These are phyloP conservation scores for Macrotis lagotis DNA, from an alignment of 2,113 vertebrate species.

Conservation along the genomic window DNA sequence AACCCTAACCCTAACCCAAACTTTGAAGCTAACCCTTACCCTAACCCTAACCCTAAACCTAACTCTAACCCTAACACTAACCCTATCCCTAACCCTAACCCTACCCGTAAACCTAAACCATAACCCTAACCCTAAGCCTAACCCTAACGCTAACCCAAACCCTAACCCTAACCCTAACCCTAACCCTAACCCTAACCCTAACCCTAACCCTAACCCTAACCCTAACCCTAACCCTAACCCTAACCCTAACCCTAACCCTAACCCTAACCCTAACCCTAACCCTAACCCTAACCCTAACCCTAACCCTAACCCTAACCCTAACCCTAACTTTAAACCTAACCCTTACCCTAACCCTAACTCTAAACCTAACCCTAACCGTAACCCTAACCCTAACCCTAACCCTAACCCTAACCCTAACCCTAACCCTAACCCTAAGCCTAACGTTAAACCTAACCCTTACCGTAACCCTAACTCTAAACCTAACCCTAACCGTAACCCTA, in stretches of 20 bases:
- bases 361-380: conserved; percentile 7
- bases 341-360: conserved; percentile 35
- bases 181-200: conserved; percentile 46
- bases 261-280: conserved; percentile 6
- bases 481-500: conserved; percentile 26
- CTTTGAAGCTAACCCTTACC: no score
- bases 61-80: no score
- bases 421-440: conserved; percentile 38
- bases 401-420: conserved; percentile 44
- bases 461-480: conserved; percentile 37
- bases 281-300: conserved; percentile 36
- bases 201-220: conserved; percentile 25
- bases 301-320: conserved; percentile 40
- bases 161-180: conserved; percentile 43
- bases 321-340: conserved; percentile 34
- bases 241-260: conserved; percentile 23
- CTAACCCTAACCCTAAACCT: no score
- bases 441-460: no score
- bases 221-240: conserved; percentile 23
- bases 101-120: no score
- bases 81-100: no score
- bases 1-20: no score
- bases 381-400: conserved; percentile 30
- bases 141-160: conserved; percentile 12
- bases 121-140: conserved; percentile 17